Percentiles rank a stretch among this genome's conserved stretches.
These are phyloP conservation scores for Brachionus sp. DNA, from an alignment of 1,140 invertebrate genomes.

Conservation along the genomic window DNA sequence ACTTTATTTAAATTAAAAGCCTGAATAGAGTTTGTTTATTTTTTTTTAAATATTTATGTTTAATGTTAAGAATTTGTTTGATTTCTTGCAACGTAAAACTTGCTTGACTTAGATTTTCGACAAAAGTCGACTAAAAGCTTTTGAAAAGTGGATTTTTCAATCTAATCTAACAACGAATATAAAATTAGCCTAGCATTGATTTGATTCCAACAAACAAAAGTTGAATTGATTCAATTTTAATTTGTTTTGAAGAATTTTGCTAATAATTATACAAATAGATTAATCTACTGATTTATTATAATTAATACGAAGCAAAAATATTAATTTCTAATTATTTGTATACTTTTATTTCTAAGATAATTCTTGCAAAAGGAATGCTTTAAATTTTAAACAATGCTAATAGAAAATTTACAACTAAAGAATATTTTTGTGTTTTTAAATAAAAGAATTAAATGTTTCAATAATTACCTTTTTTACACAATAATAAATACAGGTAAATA, in stretches of 20 bases:
- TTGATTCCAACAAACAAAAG: background rate
- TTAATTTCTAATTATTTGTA: no score
- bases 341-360: background rate
- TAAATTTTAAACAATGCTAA: background rate
- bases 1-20: no score
- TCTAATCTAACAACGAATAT: background rate
- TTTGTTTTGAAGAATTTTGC: background rate
- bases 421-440: background rate
- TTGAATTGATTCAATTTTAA: background rate
- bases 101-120: background rate
- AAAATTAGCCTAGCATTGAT: background rate
- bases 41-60: background rate
- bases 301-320: background rate
- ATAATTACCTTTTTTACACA: slow-evolving; percentile 4
- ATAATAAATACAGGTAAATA: background rate
- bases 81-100: background rate
- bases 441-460: background rate
- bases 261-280: background rate
- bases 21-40: no score
- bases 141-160: background rate
- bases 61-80: background rate
- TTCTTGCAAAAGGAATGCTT: background rate
- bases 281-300: background rate
- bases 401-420: background rate
- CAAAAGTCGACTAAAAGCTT: background rate